These are phyloP conservation scores for Aleiodes testaceus DNA, from an alignment of 2,888 invertebrate species.

Conservation along the genomic window DNA sequence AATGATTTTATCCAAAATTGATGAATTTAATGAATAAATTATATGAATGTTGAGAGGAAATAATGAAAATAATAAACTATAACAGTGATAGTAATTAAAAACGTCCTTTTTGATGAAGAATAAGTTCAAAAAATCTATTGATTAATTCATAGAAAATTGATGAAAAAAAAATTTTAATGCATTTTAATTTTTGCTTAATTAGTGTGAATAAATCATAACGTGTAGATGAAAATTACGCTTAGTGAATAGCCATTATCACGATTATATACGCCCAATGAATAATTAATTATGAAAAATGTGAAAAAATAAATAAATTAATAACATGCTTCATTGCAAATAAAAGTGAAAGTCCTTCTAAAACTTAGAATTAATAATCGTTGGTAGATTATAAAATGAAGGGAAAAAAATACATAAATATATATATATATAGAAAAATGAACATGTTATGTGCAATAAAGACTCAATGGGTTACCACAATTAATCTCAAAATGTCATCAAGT, in stretches of 20 bases:
- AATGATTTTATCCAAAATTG: neutral
- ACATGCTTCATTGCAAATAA: conserved; percentile 41
- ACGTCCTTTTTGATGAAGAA: conserved; percentile 36
- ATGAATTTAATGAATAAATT: neutral
- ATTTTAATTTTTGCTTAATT: conserved; percentile 29
- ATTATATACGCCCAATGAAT: conserved; percentile 23
- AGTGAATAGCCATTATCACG: conserved; percentile 15
- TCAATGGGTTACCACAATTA: conserved; percentile 66
- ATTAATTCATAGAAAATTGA: neutral
- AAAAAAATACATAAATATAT: neutral
- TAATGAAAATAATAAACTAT: conserved; percentile 31
- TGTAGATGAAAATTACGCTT: conserved; percentile 14
- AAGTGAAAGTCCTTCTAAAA: conserved; percentile 50
- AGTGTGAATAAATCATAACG: conserved; percentile 9
- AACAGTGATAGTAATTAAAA: conserved; percentile 42
- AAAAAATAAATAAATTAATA: conserved; percentile 35
- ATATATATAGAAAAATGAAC: conserved; percentile 53
- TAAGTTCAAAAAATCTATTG: conserved; percentile 1
- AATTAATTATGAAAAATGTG: neutral
- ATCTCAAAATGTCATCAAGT: conserved; percentile 61
- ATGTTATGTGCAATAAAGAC: conserved; percentile 67
- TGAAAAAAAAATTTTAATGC: conserved; percentile 15
- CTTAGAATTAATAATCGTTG: conserved; percentile 44
- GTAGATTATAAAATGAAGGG: conserved; percentile 32
- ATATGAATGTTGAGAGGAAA: neutral